Conservation (phyloP, 2,797 vertebrate species). For the Phataginus tetradactyla region DNA sequence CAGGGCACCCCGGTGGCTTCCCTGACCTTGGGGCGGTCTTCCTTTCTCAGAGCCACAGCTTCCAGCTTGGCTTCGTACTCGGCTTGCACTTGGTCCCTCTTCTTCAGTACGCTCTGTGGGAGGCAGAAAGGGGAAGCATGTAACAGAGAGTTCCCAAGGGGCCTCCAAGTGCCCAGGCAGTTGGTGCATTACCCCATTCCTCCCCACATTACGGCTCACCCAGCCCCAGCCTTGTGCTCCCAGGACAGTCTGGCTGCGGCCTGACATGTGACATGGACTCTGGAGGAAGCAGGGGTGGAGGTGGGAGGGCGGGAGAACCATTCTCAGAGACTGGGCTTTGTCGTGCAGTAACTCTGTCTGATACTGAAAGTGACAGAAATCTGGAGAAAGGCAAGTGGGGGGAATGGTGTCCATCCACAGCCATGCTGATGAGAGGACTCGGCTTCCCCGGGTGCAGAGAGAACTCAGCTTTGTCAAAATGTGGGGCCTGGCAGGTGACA, state of each 20-base stretch:
- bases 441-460: neutral
- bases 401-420: accelerated
- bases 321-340: neutral
- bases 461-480: neutral
- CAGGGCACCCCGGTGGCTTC: neutral
- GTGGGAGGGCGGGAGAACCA: neutral
- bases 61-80: conserved; percentile 97
- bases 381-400: neutral
- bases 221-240: neutral
- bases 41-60: conserved; percentile 92
- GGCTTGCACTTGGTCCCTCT: conserved; percentile 97
- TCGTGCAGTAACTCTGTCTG: accelerated
- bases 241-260: neutral
- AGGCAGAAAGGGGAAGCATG: conserved; percentile 53
- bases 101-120: conserved; percentile 94
- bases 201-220: neutral
- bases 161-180: neutral
- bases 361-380: neutral
- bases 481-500: neutral
- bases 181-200: neutral
- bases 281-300: neutral
- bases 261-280: neutral
- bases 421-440: neutral
- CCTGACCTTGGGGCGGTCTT: conserved; percentile 94
- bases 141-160: neutral